Percentiles rank a stretch among this genome's conserved stretches.
Conservation (phyloP, 2,797 vertebrate species). For the Sciurus carolinensis region DNA sequence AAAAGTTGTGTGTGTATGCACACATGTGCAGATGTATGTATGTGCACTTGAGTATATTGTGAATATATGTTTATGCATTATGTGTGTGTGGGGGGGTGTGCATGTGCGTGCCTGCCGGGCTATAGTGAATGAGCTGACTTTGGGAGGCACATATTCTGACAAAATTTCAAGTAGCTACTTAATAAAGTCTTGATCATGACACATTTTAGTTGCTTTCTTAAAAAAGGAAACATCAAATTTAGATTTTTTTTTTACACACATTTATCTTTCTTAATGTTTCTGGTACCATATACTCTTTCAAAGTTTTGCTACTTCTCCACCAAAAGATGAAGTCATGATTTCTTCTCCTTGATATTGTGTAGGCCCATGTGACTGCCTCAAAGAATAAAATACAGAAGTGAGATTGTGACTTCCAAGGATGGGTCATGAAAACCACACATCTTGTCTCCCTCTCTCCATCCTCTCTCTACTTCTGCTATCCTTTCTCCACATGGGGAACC, state of each 20-base stretch:
- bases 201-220: background rate
- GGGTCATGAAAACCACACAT: background rate
- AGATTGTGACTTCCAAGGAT: background rate
- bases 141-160: conserved; percentile 6
- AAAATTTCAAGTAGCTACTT: background rate
- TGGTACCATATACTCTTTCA: background rate
- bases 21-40: background rate
- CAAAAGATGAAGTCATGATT: background rate
- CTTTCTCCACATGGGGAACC: background rate
- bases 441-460: background rate
- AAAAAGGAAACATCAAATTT: background rate
- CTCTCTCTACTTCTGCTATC: rapidly evolving
- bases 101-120: background rate
- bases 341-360: background rate
- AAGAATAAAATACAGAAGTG: background rate
- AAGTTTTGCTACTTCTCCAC: background rate
- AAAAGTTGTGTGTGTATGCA: background rate
- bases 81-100: background rate
- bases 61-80: background rate
- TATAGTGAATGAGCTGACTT: background rate
- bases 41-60: background rate
- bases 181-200: background rate
- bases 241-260: background rate
- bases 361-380: background rate
- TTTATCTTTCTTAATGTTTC: conserved; percentile 10